Evolutionary conservation across 2,888 invertebrate species (phyloP), one percentile per base, ranked within the genome.

Genomic region (Protophormia terraenovae): DNA sequence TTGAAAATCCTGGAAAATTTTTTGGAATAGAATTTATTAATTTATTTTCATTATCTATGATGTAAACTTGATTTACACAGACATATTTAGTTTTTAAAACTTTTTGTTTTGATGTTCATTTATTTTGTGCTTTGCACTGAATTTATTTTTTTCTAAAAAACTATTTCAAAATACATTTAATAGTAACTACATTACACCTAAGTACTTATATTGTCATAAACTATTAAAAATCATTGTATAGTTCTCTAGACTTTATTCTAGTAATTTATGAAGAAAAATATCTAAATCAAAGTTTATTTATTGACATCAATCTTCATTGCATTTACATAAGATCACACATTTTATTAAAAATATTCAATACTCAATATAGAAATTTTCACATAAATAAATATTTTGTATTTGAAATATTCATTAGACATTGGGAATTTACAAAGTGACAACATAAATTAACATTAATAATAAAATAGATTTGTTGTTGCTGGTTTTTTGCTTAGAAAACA

Each of bases 371-470:
- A 76, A 66, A 55, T 29, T 45, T 66, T 8, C 50, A 10, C 55
- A 10, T 19, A 35, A 35, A 35, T 22, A 62, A 22, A 38, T 22
- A 19, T 1, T 24, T 32, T 64, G 27, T 73, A n/a, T 73, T 73
- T 38, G 32, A 73, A 58, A 73, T 38, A 67, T 80, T 80, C 58
- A 80, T 47, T 67, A 80, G 72, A 80, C 58, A 66, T 80, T 45
- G n/a, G 35, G 66, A 60, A 76, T 82, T 82, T 82, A 32, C 69
- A 41, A 69, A 67, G 35, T 75, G 81, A 76, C 81, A 76, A 53
- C 10, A 69, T 75, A 75, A 81, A 81, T 81, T 81, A 81, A 75
- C 67, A 60, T 75, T 60, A 81, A 73, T 72, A 66, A 66, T 72
- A n/a, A n/a, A n/a, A 45, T 50, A 19, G 38, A n/a, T 8, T 55